A percentile compares a stretch with the other conserved stretches of the same genome.
Evolutionary conservation across 30 jellyfish, hydroid and myxozoan genomes (phyloP).

Genomic region (Rhopilema esculentum): DNA sequence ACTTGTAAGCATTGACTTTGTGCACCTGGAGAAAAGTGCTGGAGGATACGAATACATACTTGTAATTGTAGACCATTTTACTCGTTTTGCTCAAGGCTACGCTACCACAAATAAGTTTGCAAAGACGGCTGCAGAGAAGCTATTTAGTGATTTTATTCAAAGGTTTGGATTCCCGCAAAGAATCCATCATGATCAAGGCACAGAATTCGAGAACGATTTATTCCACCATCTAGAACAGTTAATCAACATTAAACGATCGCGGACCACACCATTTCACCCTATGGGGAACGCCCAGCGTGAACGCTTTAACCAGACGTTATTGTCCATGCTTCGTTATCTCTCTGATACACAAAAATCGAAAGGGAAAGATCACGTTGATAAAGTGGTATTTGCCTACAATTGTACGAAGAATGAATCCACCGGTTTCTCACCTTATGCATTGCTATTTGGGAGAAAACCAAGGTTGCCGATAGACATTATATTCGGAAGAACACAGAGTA

Average conservation of each 20-base stretch:
- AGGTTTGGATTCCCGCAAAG: slow-evolving; percentile 54
- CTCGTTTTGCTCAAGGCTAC: slow-evolving; percentile 58
- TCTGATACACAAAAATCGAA: slow-evolving; percentile 13
- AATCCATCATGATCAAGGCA: slow-evolving; percentile 65
- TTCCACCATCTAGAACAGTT: slow-evolving; percentile 28
- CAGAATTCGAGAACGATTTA: slow-evolving; percentile 61
- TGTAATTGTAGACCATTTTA: slow-evolving; percentile 31
- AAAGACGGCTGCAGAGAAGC: slow-evolving; percentile 50
- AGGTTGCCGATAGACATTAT: slow-evolving; percentile 33
- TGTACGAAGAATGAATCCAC: slow-evolving; percentile 24
- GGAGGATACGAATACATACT: slow-evolving; percentile 61
- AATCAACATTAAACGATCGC: slow-evolving; percentile 38
- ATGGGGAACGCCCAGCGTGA: slow-evolving; percentile 67
- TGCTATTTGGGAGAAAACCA: slow-evolving; percentile 44
- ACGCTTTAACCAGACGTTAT: slow-evolving; percentile 37
- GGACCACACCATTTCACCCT: slow-evolving; percentile 68
- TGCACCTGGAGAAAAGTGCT: slow-evolving; percentile 44
- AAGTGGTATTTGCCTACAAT: slow-evolving; percentile 27
- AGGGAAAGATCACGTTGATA: slow-evolving; percentile 21
- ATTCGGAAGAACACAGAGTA: slow-evolving; percentile 15
- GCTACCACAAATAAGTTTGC: slow-evolving; percentile 55
- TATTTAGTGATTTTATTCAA: slow-evolving; percentile 38
- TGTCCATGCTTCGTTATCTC: slow-evolving; percentile 50
- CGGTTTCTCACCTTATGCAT: slow-evolving; percentile 43
- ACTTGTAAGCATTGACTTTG: slow-evolving; percentile 28